phyloP scores from a whole-genome alignment of 2,888 invertebrate genomes.

The Stenchaetothrips biformis region DNA sequence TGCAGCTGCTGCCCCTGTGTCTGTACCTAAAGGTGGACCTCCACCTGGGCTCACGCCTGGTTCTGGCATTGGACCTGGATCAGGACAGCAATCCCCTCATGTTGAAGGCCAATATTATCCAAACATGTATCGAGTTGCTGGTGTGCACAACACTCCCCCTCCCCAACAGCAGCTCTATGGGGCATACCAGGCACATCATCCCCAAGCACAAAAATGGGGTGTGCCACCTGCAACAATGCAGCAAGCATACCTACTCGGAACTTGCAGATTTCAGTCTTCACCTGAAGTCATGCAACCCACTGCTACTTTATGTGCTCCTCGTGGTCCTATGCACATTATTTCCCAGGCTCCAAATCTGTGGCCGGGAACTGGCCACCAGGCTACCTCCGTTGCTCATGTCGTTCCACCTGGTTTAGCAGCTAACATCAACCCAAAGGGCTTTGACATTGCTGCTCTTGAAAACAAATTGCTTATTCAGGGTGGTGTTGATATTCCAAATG shows the following conservation, averaged over 20 bases:
- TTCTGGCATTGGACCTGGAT: not conserved
- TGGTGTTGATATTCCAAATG: not conserved
- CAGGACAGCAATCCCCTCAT: not conserved
- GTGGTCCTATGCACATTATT: not conserved
- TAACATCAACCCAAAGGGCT: not conserved
- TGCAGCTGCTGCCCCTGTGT: too few species aligned
- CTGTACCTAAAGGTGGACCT: too few species aligned
- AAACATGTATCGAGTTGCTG: not conserved
- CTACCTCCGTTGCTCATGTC: not conserved
- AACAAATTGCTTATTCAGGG: not conserved
- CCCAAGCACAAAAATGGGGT: not conserved
- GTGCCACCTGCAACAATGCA: not conserved
- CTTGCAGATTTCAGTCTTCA: not conserved
- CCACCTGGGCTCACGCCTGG: too few species aligned
- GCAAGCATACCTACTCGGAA: not conserved
- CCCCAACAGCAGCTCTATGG: not conserved
- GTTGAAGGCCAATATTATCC: not conserved
- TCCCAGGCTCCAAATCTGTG: not conserved
- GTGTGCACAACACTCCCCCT: not conserved
- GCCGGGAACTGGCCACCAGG: not conserved
- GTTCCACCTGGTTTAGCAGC: not conserved
- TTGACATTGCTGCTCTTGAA: not conserved
- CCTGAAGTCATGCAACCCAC: not conserved
- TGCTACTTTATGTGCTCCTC: not conserved
- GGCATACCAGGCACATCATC: not conserved